Conservation (phyloP, 2,888 invertebrate genomes). For the Caenorhabditis virilis region DNA sequence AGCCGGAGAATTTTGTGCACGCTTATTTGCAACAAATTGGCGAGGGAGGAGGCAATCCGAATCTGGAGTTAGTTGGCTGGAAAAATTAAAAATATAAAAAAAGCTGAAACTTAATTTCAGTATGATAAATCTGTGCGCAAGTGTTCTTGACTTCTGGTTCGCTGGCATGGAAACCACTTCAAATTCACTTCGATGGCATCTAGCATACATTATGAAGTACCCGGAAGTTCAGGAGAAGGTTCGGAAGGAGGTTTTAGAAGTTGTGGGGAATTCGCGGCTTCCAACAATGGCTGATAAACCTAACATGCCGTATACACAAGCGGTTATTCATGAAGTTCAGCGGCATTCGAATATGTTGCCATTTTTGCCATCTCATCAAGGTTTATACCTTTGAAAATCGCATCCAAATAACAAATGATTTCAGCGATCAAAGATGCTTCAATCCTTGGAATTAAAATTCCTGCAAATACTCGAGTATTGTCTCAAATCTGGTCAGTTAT, state of each 20-base stretch:
- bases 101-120: constrained; percentile 11
- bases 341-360: constrained; percentile 42
- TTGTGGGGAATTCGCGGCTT: constrained; percentile 30
- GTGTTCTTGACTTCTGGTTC: constrained; percentile 46
- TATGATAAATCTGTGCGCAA: constrained; percentile 15
- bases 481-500: constrained; percentile 41
- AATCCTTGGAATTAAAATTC: constrained; percentile 16
- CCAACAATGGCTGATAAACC: constrained; percentile 40
- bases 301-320: constrained; percentile 38
- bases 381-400: constrained; percentile 2
- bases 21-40: constrained; percentile 34
- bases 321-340: constrained; percentile 37
- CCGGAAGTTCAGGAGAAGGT: constrained; percentile 47
- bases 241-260: constrained; percentile 32
- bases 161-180: constrained; percentile 59
- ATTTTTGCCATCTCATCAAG: constrained; percentile 12
- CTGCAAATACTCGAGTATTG: constrained; percentile 19
- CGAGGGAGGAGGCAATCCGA: constrained; percentile 1
- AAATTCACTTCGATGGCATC: constrained; percentile 43
- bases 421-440: constrained; percentile 24
- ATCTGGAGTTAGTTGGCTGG: no score
- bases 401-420: background rate
- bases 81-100: no score
- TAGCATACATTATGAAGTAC: constrained; percentile 44
- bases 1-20: constrained; percentile 43